Conservation (phyloP, 35 echinoderm and acorn worm genomes). For the Patiria miniata region DNA sequence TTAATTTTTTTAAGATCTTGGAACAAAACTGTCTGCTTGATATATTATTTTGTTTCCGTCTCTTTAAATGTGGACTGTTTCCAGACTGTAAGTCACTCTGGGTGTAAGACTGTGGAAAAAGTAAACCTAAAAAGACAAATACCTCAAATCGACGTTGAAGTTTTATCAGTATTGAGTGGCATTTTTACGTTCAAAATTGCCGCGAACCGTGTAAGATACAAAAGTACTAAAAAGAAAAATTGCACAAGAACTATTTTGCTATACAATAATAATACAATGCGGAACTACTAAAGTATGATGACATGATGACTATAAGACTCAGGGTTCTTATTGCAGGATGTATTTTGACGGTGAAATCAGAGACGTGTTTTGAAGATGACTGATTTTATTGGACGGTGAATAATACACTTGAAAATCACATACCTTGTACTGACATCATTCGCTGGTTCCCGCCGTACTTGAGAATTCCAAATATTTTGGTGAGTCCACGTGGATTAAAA, state of each 20-base stretch:
- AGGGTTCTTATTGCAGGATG: not conserved
- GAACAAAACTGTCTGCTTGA: too few relatives aligned
- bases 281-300: conserved; percentile 9
- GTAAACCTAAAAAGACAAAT: too few relatives aligned
- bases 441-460: conserved; percentile 1
- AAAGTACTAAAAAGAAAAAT: conserved; percentile 24
- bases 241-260: conserved; percentile 20
- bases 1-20: too few relatives aligned
- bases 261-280: conserved; percentile 23
- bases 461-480: too few relatives aligned
- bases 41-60: too few relatives aligned
- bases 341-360: not conserved
- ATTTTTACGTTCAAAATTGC: not conserved
- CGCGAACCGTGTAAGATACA: not conserved
- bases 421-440: conserved; percentile 8
- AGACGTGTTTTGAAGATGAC: conserved; percentile 3
- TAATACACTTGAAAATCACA: not conserved
- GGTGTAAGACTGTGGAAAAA: too few relatives aligned
- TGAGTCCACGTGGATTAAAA: not conserved
- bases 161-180: not conserved
- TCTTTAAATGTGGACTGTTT: too few relatives aligned
- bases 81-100: too few relatives aligned
- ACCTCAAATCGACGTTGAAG: not conserved
- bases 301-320: not conserved
- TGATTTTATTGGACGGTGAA: not conserved